Evolutionary conservation across 2,113 vertebrate genomes (phyloP).

Genomic region (Globicephala melas): DNA sequence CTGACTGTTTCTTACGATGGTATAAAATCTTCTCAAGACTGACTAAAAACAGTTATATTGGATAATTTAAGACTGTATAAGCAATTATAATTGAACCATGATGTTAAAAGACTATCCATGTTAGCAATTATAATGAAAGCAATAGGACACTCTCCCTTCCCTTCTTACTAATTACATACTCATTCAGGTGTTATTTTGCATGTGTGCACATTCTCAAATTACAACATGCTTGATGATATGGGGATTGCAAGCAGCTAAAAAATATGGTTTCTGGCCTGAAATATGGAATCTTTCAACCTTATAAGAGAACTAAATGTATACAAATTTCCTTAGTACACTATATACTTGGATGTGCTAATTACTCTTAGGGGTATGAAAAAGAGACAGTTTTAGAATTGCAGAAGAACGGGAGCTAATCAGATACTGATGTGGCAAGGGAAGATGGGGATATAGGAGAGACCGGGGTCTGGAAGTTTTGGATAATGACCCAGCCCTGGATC

Average conservation of each 20-base stretch:
- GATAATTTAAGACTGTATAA: neutral
- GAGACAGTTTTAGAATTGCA: neutral
- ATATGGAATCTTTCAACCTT: neutral
- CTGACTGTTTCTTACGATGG: slow-evolving; percentile 12
- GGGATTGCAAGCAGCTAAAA: neutral
- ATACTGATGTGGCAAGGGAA: neutral
- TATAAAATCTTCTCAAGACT: neutral
- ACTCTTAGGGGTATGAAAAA: neutral
- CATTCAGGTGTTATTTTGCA: neutral
- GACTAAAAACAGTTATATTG: neutral
- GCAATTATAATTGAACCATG: neutral
- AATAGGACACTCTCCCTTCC: neutral
- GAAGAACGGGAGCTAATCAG: neutral
- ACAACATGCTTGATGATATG: neutral
- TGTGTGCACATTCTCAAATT: neutral
- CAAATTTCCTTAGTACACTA: neutral
- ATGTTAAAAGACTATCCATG: neutral
- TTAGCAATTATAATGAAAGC: neutral
- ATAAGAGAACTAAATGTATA: neutral
- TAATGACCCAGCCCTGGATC: neutral
- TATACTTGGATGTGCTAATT: neutral
- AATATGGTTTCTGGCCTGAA: neutral
- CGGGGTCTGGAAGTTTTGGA: neutral
- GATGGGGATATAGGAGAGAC: neutral
- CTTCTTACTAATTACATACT: neutral